Evolutionary conservation across 2,113 vertebrate genomes (phyloP).

Genomic region (Osmerus eperlanus): DNA sequence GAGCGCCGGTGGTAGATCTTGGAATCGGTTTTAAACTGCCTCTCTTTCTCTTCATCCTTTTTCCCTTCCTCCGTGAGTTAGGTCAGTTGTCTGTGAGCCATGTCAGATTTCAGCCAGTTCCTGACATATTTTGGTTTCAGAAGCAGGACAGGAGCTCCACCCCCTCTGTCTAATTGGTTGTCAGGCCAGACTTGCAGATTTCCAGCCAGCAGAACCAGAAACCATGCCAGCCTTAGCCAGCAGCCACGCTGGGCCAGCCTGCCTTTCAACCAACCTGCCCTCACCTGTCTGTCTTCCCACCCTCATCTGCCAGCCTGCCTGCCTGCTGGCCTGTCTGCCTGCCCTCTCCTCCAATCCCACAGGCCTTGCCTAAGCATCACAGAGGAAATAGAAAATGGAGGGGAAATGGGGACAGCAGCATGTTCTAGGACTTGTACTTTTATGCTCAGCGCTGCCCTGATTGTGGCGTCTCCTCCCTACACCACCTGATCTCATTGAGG

Average conservation of each 20-base stretch:
- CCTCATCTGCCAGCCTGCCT: background rate
- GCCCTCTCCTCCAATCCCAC: background rate
- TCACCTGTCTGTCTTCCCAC: background rate
- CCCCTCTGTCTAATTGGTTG: constrained; percentile 8
- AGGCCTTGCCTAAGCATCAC: too few relatives aligned
- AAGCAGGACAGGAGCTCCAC: background rate
- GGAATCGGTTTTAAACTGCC: too few relatives aligned
- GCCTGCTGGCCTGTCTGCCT: background rate
- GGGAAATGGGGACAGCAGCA: too few relatives aligned
- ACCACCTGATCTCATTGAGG: background rate
- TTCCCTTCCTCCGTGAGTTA: too few relatives aligned
- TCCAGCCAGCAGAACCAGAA: background rate
- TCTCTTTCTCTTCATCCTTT: too few relatives aligned
- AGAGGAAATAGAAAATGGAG: too few relatives aligned
- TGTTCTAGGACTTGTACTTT: too few relatives aligned
- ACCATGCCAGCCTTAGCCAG: background rate
- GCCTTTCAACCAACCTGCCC: background rate
- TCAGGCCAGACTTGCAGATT: background rate
- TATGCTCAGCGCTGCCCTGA: too few relatives aligned
- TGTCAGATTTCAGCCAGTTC: background rate
- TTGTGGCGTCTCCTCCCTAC: too few relatives aligned
- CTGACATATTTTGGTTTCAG: background rate
- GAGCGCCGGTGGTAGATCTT: too few relatives aligned
- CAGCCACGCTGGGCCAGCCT: background rate
- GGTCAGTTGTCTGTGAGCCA: too few relatives aligned